Percentiles rank a stretch among this genome's conserved stretches.
Evolutionary conservation across 2,888 invertebrate species (phyloP).

Genomic region (Thelaira solivaga): DNA sequence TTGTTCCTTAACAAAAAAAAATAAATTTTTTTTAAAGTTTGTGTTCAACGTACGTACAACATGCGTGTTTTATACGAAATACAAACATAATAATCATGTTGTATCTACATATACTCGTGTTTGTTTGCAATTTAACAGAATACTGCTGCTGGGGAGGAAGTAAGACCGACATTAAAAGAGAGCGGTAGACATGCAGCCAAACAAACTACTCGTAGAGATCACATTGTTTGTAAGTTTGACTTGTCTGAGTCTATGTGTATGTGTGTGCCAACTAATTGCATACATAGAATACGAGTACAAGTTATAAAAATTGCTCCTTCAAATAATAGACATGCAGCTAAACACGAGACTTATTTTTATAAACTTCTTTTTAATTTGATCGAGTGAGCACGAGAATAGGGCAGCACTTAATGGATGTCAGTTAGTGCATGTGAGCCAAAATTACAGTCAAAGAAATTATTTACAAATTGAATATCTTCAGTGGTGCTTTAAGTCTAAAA

Average conservation of each 20-base stretch:
- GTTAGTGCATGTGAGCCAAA: slow-evolving; percentile 11
- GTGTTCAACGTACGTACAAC: slow-evolving; percentile 50
- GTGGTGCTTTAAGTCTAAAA: no score
- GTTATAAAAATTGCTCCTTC: slow-evolving; percentile 16
- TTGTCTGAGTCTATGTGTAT: slow-evolving; percentile 46
- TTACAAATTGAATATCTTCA: no score
- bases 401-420: slow-evolving; percentile 19
- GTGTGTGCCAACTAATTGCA: no score
- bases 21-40: slow-evolving; percentile 30
- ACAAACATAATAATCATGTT: not conserved
- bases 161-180: slow-evolving; percentile 47
- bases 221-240: no score
- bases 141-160: slow-evolving; percentile 64
- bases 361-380: slow-evolving; percentile 27
- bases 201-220: slow-evolving; percentile 62
- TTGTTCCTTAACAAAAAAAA: slow-evolving; percentile 41
- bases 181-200: slow-evolving; percentile 37
- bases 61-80: slow-evolving; percentile 58
- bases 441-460: slow-evolving; percentile 32
- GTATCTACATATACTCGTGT: not conserved
- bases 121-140: slow-evolving; percentile 51
- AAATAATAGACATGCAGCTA: slow-evolving; percentile 53
- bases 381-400: slow-evolving; percentile 58
- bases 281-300: slow-evolving; percentile 19
- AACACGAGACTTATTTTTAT: slow-evolving; percentile 56